Evolutionary conservation across 2,113 vertebrate species (phyloP).

Genomic region (Petrocephalus zakoni): DNA sequence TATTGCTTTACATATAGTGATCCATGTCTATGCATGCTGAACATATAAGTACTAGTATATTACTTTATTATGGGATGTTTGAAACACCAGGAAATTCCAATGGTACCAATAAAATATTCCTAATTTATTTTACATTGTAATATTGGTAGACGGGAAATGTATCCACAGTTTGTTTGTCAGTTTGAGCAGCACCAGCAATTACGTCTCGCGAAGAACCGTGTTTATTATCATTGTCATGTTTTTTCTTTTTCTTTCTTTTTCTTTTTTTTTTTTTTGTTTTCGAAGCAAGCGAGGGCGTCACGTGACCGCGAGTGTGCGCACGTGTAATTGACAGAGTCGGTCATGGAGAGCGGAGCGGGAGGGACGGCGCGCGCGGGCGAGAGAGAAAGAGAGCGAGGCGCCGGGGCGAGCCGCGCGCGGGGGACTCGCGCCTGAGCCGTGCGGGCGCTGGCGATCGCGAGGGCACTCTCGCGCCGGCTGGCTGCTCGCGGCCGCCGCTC

Average conservation of each 20-base stretch:
- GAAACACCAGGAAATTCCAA: not conserved
- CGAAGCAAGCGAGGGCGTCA: slow-evolving; percentile 29
- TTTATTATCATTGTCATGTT: not conserved
- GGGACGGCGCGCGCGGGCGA: slow-evolving; percentile 12
- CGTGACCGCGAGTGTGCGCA: slow-evolving; percentile 36
- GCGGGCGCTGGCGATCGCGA: not conserved
- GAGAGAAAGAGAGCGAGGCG: slow-evolving; percentile 6
- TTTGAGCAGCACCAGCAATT: not conserved
- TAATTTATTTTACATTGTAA: not conserved
- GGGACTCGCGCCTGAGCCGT: not conserved
- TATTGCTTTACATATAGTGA: not conserved
- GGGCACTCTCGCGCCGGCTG: not conserved
- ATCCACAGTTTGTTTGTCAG: not conserved
- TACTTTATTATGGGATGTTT: not conserved
- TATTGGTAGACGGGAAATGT: not conserved
- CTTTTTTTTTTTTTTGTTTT: slow-evolving; percentile 15
- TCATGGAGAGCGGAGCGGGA: slow-evolving; percentile 39
- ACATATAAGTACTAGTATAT: not conserved
- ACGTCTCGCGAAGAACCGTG: not conserved
- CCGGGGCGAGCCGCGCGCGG: slow-evolving; percentile 2
- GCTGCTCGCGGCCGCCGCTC: not conserved
- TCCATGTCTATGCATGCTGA: not conserved
- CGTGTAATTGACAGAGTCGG: slow-evolving; percentile 45
- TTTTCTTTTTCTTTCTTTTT: not conserved
- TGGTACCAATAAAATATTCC: not conserved